phyloP scores from a whole-genome alignment of 2,113 vertebrate species.

The Columba livia region DNA sequence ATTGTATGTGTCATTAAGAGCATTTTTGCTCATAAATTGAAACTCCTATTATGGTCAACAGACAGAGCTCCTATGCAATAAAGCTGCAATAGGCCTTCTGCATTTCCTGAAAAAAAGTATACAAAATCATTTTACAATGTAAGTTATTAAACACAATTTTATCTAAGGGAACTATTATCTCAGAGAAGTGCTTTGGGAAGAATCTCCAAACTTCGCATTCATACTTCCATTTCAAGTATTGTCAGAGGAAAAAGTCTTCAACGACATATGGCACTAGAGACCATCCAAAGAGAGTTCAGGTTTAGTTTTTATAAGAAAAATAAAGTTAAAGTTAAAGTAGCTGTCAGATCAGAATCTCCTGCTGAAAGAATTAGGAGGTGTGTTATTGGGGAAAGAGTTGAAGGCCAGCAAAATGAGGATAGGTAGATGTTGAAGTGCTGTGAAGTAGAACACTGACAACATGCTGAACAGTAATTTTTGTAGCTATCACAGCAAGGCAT shows the following conservation, averaged over 20 bases:
- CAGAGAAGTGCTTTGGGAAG: not conserved
- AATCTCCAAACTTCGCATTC: not conserved
- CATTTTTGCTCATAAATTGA: conserved; percentile 60
- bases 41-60: conserved; percentile 51
- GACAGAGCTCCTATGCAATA: conserved; percentile 34
- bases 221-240: not conserved
- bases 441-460: not conserved
- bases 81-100: conserved; percentile 42
- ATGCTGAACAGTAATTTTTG: not conserved
- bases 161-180: conserved; percentile 22
- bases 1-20: conserved; percentile 67
- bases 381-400: not conserved
- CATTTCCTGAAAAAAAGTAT: conserved; percentile 50
- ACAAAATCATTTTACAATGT: conserved; percentile 16
- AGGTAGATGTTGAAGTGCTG: not conserved
- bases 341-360: not conserved
- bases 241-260: not conserved
- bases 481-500: not conserved
- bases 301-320: not conserved
- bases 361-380: not conserved
- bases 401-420: not conserved
- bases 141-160: not conserved
- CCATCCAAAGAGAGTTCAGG: not conserved
- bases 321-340: not conserved
- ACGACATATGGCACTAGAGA: not conserved